A percentile compares a stretch with the other conserved stretches of the same genome.
Conservation (phyloP, 2,797 vertebrate genomes). For the Etheostoma nigrum region DNA sequence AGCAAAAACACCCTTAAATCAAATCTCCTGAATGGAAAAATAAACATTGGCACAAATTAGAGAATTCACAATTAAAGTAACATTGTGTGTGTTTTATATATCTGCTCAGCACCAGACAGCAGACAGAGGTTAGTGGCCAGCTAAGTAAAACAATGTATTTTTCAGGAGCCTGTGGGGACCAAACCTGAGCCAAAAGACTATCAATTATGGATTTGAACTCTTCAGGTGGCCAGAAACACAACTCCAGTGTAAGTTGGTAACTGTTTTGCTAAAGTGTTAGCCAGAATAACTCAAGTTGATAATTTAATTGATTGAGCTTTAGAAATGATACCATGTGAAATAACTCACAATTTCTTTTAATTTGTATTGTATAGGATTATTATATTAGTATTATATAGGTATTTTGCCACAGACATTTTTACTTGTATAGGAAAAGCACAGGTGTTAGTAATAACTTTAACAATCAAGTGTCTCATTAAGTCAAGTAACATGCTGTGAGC, state of each 20-base stretch:
- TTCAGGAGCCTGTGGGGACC: background rate
- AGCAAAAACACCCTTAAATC: background rate
- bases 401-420: too few relatives aligned
- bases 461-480: too few relatives aligned
- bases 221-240: background rate
- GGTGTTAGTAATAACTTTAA: too few relatives aligned
- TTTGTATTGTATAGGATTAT: too few relatives aligned
- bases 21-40: slow-evolving; percentile 8
- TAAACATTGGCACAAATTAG: too few relatives aligned
- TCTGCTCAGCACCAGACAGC: background rate
- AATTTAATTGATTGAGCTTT: too few relatives aligned
- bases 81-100: background rate
- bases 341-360: too few relatives aligned
- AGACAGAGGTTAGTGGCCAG: background rate
- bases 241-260: background rate
- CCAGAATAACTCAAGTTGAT: too few relatives aligned
- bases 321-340: too few relatives aligned
- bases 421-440: too few relatives aligned
- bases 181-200: background rate
- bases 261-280: background rate
- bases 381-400: too few relatives aligned
- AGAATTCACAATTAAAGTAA: background rate
- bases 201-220: slow-evolving; percentile 4
- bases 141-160: background rate
- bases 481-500: too few relatives aligned